Evolutionary conservation across 1,140 invertebrate species (phyloP), one percentile per base, ranked within the genome.

Genomic region (Catajapyx aquilonaris): DNA sequence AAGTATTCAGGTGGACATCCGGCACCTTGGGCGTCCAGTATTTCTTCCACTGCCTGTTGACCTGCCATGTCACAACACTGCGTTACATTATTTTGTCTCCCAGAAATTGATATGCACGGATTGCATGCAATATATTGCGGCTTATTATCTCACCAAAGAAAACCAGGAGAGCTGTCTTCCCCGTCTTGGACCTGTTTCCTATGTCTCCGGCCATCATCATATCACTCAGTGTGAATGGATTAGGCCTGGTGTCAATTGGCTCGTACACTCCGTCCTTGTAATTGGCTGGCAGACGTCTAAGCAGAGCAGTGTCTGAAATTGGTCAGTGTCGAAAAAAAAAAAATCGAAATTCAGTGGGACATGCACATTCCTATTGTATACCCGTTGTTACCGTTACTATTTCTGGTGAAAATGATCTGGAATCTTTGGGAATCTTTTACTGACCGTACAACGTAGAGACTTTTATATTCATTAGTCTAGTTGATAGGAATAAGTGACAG

Each of bases 211-310:
- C 52, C 44, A 70, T 54, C 22, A 76, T 52, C 3, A 47, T 38
- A 20, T 69, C 56, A 44, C 68, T 72, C 31, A 71, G 45, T 4
- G 45, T 41, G 22, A 71, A 51, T 13, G 71, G 66, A 49, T 70
- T 66, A 10, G 69, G 66, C 43, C 64, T 45, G 3, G 57, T 51
- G 10, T 41, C 41, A 15, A 55, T 60, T 3, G 67, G 62, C 39
- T 54, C 40, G 42, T 72, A 71, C 22, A 66, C 60, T n/a, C 69
- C 68, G 51, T 78, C 75, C 19, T 55, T 46, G 45, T 78, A 78
- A 25, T 60, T 61, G 4, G 70, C 60, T 4, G 69, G 63, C 28
- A 65, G 55, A 36, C 69, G 58, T 21, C 69, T 57, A 22, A 69
- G 52, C 3, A 76, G 44, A 3, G 62, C 57, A 5, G 62, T 62